A percentile compares a stretch with the other conserved stretches of the same genome.
phyloP scores from a whole-genome alignment of 1,140 invertebrate genomes.

The Heterodera carotae region DNA sequence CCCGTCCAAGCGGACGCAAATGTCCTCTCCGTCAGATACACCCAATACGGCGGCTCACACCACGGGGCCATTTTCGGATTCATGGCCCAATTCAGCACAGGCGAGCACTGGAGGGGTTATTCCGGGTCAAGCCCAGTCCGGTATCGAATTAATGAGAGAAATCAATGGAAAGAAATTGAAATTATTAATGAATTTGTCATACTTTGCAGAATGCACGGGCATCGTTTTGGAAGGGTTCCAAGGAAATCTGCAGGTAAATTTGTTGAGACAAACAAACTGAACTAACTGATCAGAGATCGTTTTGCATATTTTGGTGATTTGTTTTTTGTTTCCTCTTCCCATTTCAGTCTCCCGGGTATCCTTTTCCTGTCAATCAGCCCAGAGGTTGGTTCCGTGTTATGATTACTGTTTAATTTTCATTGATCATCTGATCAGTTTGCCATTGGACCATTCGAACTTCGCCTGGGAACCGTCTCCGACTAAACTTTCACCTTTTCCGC shows the following conservation, averaged over 20 bases:
- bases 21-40: constrained; percentile 50
- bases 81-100: constrained; percentile 57
- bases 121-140: too few relatives aligned
- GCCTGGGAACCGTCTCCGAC: constrained; percentile 48
- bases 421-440: constrained; percentile 31
- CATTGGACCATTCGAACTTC: constrained; percentile 55
- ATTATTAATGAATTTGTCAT: constrained; percentile 13
- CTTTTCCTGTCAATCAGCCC: constrained; percentile 23
- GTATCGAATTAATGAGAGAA: constrained; percentile 10
- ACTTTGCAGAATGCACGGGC: constrained; percentile 52
- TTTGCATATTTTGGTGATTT: too few relatives aligned
- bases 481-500: constrained; percentile 55
- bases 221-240: constrained; percentile 40
- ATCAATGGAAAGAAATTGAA: too few relatives aligned
- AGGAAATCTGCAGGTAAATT: constrained; percentile 36
- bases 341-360: constrained; percentile 57
- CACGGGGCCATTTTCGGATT: constrained; percentile 58
- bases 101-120: too few relatives aligned
- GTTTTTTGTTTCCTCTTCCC: too few relatives aligned
- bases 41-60: constrained; percentile 58
- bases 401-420: neutral
- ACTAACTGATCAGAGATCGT: too few relatives aligned
- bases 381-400: constrained; percentile 18
- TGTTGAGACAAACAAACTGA: too few relatives aligned
- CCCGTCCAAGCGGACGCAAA: constrained; percentile 52